phyloP scores from a whole-genome alignment of 1,140 invertebrate genomes.

The Paralvinella palmiformis region DNA sequence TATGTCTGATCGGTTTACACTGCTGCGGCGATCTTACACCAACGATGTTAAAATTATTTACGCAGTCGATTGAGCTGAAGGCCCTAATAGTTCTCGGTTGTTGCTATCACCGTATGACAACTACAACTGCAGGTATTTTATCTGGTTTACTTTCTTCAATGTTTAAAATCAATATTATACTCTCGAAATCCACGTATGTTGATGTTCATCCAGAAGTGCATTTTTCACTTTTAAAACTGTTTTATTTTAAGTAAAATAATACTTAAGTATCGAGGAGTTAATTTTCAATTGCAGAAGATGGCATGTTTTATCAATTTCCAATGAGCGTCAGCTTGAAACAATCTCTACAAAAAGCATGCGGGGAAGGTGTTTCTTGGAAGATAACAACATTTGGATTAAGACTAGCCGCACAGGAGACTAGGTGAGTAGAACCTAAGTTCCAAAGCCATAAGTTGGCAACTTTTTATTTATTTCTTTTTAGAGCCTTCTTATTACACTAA shows the following conservation, averaged over 20 bases:
- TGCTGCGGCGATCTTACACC: conserved; percentile 48
- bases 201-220: background rate
- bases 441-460: too few species aligned
- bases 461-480: too few species aligned
- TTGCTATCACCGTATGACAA: conserved; percentile 45
- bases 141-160: background rate
- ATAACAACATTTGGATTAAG: conserved; percentile 22
- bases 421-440: too few species aligned
- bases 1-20: conserved; percentile 44
- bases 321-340: background rate
- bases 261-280: background rate
- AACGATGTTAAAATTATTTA: conserved; percentile 35
- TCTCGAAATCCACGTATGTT: too few species aligned
- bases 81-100: conserved; percentile 40
- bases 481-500: too few species aligned
- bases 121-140: conserved; percentile 20
- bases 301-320: background rate
- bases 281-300: background rate
- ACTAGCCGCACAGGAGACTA: conserved; percentile 41
- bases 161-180: background rate
- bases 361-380: background rate
- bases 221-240: background rate
- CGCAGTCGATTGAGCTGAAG: conserved; percentile 20
- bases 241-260: background rate
- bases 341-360: background rate